Percentiles rank a stretch among this genome's conserved stretches.
phyloP scores from a whole-genome alignment of 2,113 vertebrate species.

The Centropus bengalensis region DNA sequence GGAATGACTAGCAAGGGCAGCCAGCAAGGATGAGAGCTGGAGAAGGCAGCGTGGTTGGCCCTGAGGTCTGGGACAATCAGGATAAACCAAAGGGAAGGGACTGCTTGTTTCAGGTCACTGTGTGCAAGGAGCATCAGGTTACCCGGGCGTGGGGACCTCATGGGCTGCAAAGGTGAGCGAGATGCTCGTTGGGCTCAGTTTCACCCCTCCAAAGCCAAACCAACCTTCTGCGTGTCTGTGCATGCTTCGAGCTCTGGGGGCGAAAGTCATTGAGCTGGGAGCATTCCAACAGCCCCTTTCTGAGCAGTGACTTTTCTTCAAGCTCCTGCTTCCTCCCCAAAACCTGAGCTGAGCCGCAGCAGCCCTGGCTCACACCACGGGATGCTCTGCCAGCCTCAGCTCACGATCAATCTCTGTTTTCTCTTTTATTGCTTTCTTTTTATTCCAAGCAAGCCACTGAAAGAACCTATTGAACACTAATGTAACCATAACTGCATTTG shows the following conservation, averaged over 20 bases:
- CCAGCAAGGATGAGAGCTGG: background rate
- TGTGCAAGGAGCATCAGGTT: background rate
- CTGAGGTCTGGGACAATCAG: rapidly evolving
- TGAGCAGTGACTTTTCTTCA: background rate
- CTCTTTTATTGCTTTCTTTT: background rate
- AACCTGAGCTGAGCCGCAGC: rapidly evolving
- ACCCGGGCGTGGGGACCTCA: rapidly evolving
- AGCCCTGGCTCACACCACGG: rapidly evolving
- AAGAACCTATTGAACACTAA: background rate
- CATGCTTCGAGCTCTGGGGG: background rate
- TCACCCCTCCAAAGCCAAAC: rapidly evolving
- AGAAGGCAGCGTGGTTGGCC: background rate
- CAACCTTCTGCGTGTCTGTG: background rate
- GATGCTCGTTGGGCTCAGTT: rapidly evolving
- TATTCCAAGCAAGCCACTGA: background rate
- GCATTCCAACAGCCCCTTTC: background rate
- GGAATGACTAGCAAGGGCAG: background rate
- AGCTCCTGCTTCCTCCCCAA: background rate
- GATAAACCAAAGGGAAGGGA: background rate
- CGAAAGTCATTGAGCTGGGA: rapidly evolving
- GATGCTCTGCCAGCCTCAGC: background rate
- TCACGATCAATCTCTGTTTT: background rate
- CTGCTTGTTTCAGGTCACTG: rapidly evolving
- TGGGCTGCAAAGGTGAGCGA: rapidly evolving
- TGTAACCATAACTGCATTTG: background rate